These are phyloP conservation scores for Campodea augens DNA, from an alignment of 1,140 invertebrate genomes.

Conservation along the genomic window DNA sequence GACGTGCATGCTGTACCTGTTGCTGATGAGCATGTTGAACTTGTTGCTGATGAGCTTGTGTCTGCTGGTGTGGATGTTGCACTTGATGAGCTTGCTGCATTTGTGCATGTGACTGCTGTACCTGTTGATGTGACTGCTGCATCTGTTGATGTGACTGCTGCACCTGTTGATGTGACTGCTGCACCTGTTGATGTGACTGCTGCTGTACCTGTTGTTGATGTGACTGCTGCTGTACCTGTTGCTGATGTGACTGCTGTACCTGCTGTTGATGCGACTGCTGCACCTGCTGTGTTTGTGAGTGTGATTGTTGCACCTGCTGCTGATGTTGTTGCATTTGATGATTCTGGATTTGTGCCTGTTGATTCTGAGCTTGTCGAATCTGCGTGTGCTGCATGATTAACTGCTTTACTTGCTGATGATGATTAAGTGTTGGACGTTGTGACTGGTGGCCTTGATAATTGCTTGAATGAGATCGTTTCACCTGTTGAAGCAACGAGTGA, in stretches of 20 bases:
- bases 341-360: background rate
- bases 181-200: conserved; percentile 12
- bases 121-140: conserved; percentile 11
- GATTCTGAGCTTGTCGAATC: background rate
- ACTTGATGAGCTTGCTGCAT: conserved; percentile 10
- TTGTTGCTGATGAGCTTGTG: conserved; percentile 13
- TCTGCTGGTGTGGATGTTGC: conserved; percentile 3
- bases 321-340: background rate
- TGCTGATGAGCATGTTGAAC: conserved; percentile 8
- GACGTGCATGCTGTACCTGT: conserved; percentile 8
- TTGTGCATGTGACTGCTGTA: conserved; percentile 14
- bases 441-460: background rate
- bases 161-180: background rate
- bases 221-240: conserved; percentile 16
- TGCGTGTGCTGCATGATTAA: background rate
- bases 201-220: conserved; percentile 16
- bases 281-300: background rate
- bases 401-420: background rate
- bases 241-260: background rate
- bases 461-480: background rate
- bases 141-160: conserved; percentile 3
- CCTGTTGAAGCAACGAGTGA: background rate
- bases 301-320: conserved; percentile 2
- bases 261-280: conserved; percentile 1
- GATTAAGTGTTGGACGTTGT: background rate